Evolutionary conservation across 2,888 invertebrate species (phyloP).

Genomic region (Ligdia adustata): DNA sequence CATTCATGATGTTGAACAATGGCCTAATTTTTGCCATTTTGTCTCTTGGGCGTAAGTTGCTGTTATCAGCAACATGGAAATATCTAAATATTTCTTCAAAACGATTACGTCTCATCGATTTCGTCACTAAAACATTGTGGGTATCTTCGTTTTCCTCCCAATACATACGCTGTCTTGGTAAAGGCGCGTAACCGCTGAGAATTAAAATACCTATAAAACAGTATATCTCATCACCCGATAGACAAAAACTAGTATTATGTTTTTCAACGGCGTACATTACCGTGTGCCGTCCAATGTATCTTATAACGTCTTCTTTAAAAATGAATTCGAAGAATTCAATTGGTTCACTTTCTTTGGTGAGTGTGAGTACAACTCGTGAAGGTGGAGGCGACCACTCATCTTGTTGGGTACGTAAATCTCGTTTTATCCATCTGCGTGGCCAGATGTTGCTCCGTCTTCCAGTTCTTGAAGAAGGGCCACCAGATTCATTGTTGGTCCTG

Average conservation of each 20-base stretch:
- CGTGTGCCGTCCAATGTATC: slow-evolving; percentile 1
- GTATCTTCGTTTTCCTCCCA: slow-evolving; percentile 38
- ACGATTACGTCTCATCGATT: slow-evolving; percentile 34
- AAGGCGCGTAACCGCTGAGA: slow-evolving; percentile 39
- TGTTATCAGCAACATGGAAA: slow-evolving; percentile 41
- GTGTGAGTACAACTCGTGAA: background rate
- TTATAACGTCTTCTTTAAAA: slow-evolving; percentile 9
- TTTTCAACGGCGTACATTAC: slow-evolving; percentile 14
- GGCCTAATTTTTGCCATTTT: too few species aligned
- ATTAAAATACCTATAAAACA: slow-evolving; percentile 38
- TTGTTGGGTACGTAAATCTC: too few species aligned
- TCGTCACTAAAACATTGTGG: slow-evolving; percentile 37
- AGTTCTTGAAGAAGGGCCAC: too few species aligned
- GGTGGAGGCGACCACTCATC: too few species aligned
- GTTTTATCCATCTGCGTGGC: background rate
- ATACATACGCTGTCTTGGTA: slow-evolving; percentile 41
- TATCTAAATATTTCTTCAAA: slow-evolving; percentile 42
- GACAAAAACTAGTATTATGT: background rate
- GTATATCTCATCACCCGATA: slow-evolving; percentile 19
- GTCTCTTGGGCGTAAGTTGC: too few species aligned
- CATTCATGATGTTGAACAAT: too few species aligned
- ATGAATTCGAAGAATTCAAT: slow-evolving; percentile 13
- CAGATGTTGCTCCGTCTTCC: too few species aligned
- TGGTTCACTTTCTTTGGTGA: background rate
- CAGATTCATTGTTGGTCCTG: too few species aligned